These are phyloP conservation scores for Taenaris catops DNA, from an alignment of 2,888 invertebrate species.

Conservation along the genomic window DNA sequence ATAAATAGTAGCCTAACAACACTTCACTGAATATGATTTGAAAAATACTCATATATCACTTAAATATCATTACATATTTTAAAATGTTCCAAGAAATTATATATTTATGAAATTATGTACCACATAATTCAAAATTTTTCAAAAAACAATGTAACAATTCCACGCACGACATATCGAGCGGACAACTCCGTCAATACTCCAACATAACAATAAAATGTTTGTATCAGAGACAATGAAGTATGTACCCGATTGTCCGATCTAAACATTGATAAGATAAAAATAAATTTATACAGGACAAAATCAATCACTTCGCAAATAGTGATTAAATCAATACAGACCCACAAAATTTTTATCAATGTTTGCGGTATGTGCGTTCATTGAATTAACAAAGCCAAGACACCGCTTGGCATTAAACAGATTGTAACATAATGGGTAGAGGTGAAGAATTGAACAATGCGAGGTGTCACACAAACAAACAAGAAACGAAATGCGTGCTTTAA, in stretches of 20 bases:
- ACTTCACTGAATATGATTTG: too few relatives aligned
- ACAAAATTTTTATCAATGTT: constrained; percentile 43
- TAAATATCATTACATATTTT: too few relatives aligned
- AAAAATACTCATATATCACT: too few relatives aligned
- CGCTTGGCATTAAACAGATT: constrained; percentile 2
- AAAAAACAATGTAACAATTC: constrained; percentile 25
- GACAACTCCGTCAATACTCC: constrained; percentile 37
- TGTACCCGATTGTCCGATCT: constrained; percentile 42
- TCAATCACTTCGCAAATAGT: constrained; percentile 9
- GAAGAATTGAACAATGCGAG: constrained; percentile 22
- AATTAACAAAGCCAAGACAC: constrained; percentile 30
- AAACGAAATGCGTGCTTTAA: constrained; percentile 17
- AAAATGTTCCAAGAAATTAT: too few relatives aligned
- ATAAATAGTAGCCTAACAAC: too few relatives aligned
- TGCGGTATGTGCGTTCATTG: constrained; percentile 49
- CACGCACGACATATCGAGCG: constrained; percentile 35
- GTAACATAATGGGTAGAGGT: constrained; percentile 10
- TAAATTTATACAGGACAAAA: constrained; percentile 17
- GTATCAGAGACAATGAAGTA: constrained; percentile 29
- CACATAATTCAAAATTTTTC: constrained; percentile 27
- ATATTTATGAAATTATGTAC: too few relatives aligned
- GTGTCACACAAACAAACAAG: constrained; percentile 8
- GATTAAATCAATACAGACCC: constrained; percentile 38
- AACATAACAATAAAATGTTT: constrained; percentile 34
- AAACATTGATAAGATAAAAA: constrained; percentile 57